Percentiles rank a stretch among this genome's conserved stretches.
Evolutionary conservation across 2,888 invertebrate species (phyloP).

Genomic region (Yponomeuta cagnagella): DNA sequence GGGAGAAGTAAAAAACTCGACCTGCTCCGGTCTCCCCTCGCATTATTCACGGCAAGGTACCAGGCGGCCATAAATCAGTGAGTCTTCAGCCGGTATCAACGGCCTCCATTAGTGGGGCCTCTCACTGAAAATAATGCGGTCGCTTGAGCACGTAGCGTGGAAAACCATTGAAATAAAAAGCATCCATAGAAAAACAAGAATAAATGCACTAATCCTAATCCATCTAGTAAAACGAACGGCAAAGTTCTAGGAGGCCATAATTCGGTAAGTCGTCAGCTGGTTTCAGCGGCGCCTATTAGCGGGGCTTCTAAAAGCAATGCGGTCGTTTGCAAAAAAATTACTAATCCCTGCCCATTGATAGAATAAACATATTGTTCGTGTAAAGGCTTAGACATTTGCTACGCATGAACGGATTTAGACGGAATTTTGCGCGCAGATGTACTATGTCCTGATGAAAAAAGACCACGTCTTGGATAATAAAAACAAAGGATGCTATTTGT

Average conservation of each 20-base stretch:
- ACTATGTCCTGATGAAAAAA: too few relatives aligned
- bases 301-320: constrained; percentile 25
- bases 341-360: not conserved
- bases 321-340: not conserved
- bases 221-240: constrained; percentile 59
- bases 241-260: constrained; percentile 56
- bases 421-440: too few relatives aligned
- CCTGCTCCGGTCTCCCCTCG: constrained; percentile 27
- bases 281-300: constrained; percentile 61
- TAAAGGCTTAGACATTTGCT: too few relatives aligned
- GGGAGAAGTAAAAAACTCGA: not conserved
- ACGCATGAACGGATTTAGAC: too few relatives aligned
- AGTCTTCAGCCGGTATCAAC: constrained; percentile 49
- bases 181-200: not conserved
- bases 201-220: not conserved
- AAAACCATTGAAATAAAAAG: not conserved
- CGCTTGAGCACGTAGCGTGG: not conserved
- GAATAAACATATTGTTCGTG: too few relatives aligned
- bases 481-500: too few relatives aligned
- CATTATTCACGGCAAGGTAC: constrained; percentile 67
- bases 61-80: constrained; percentile 58
- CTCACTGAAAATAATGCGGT: not conserved
- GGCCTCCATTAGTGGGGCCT: constrained; percentile 57
- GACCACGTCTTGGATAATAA: too few relatives aligned
- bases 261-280: constrained; percentile 53